Evolutionary conservation across 2,888 invertebrate genomes (phyloP), one percentile per base, ranked within the genome.

Genomic region (Acleris literana): DNA sequence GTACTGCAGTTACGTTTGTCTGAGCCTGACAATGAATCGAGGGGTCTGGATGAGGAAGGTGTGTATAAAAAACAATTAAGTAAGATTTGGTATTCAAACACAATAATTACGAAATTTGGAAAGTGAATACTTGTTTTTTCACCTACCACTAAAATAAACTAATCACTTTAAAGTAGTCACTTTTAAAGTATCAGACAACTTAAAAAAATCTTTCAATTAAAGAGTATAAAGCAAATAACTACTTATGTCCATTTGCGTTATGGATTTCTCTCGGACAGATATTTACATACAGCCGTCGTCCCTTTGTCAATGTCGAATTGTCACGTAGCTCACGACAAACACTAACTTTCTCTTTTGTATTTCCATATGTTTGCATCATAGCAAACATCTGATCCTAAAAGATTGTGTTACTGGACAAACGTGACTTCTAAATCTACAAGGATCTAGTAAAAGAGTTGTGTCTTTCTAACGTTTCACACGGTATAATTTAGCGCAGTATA

Each of bases 31-130:
- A 78, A 74, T 44, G 88, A 90, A 68, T 87, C 90, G 1, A 81
- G 90, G 63, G 83, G 79, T 54, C 79, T 92, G n/a, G 92, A 92
- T 70, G 92, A 90, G 70, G 92, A 92, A 92, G 90, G 92, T 92
- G 76, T 79, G 58, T 58, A 62, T 17, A 18, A 5, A 33, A 48
- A 49, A 13, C 13, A n/a, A n/a, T n/a, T 20, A 9, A 6, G 1
- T 44, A n/a, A n/a, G 0, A n/a, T n/a, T 44, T 44, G 16, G 13
- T 16, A 1, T n/a, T 5, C 0, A 44, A 44, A 16, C 3, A 44
- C 4, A 16, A n/a, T 6, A 44, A 44, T 43, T 43, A n/a, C n/a
- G n/a, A n/a, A 44, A 44, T 33, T 11, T 33, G 11, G 13, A n/a
- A 44, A 0, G 17, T 6, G n/a, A 46, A 1, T 17, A 17, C n/a